phyloP scores from a whole-genome alignment of 2,888 invertebrate species.

The Tryphoninae sp. region DNA sequence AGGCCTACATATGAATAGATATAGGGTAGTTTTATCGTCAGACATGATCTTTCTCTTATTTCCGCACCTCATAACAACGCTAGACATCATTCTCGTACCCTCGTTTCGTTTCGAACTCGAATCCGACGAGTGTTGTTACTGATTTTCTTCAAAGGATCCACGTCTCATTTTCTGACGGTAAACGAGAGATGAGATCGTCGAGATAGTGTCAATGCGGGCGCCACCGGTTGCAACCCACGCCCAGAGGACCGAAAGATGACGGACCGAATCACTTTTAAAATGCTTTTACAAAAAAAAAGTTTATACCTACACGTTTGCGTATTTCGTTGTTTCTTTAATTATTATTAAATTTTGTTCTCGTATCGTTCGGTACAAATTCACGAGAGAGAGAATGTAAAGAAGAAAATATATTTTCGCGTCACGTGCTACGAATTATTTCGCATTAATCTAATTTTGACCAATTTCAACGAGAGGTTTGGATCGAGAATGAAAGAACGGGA shows the following conservation, averaged over 20 bases:
- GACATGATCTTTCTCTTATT: slow-evolving; percentile 46
- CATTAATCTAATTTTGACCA: background rate
- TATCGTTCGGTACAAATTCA: no score
- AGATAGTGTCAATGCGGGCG: slow-evolving; percentile 74
- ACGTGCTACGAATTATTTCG: slow-evolving; percentile 7
- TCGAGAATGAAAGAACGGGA: slow-evolving; percentile 37
- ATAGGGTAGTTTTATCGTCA: background rate
- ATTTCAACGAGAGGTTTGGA: slow-evolving; percentile 9
- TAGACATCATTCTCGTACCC: slow-evolving; percentile 2
- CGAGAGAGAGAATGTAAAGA: background rate
- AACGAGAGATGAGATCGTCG: slow-evolving; percentile 42
- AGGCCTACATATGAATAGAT: background rate
- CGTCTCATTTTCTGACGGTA: slow-evolving; percentile 17
- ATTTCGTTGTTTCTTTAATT: slow-evolving; percentile 10
- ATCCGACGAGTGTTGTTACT: slow-evolving; percentile 41
- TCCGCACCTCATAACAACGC: slow-evolving; percentile 22
- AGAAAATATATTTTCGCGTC: background rate
- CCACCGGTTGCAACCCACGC: slow-evolving; percentile 63
- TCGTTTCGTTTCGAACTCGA: slow-evolving; percentile 30
- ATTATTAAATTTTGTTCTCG: background rate
- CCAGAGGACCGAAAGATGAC: slow-evolving; percentile 1
- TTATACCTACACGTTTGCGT: background rate
- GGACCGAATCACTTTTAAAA: slow-evolving; percentile 66
- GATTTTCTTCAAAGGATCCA: slow-evolving; percentile 44
- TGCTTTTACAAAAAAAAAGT: slow-evolving; percentile 32